Evolutionary conservation across 2,888 invertebrate species (phyloP), one percentile per base, ranked within the genome.

Genomic region (Tineola bisselliella): DNA sequence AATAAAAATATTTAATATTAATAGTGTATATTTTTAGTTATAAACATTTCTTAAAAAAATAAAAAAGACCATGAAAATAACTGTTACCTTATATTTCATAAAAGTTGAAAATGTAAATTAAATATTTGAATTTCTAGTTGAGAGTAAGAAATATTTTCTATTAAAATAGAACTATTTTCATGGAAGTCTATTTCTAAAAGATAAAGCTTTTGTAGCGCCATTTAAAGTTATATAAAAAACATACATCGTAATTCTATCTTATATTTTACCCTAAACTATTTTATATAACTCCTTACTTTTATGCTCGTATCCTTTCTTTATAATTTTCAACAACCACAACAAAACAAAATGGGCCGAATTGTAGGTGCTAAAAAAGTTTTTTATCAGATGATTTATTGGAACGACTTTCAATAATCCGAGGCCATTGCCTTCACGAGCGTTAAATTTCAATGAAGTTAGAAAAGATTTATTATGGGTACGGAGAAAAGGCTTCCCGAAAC

Each of bases 381-480:
- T 38, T 38, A 38, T 38, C 38, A 38, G 63, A 68, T 72, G 70
- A 71, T 69, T 70, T 72, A 72, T 71, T 66, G 66, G 66, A 70
- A 63, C 63, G 64, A 63, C 61, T 62, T 63, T 62, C 61, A 62
- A 63, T 65, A 70, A 68, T 67, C 66, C 62, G 63, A 65, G 64
- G 61, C 67, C 65, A 66, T 69, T 69, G 66, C 68, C 64, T 66
- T 62, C 63, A 62, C 63, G 64, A 64, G 66, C 67, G 67, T 67
- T 66, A 73, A 73, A 69, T 70, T 71, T 70, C 67, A 64, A 67
- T 69, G 66, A 66, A 70, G 69, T 69, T 68, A 68, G 65, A 68
- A 67, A 71, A 68, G 67, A 68, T 67, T 65, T 66, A 67, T 64
- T 62, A 62, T 63, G 54, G 62, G 19, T 13, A 44, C 61, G 59